Evolutionary conservation across 1,140 invertebrate genomes (phyloP), one percentile per base, ranked within the genome.

Genomic region (Plodia interpunctella): DNA sequence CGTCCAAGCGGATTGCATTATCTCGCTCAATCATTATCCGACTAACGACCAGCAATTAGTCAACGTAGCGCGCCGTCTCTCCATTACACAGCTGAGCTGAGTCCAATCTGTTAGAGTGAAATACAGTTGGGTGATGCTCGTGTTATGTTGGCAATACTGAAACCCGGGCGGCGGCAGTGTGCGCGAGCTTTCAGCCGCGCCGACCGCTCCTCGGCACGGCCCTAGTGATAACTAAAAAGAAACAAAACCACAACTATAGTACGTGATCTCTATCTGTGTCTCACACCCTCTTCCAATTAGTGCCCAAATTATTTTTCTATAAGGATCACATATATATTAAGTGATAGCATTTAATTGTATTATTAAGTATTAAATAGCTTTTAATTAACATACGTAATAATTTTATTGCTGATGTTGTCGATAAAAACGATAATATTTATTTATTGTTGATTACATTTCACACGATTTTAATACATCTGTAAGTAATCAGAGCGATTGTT

Each of bases 91-190:
- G 21, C 21, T 25, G 32, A 25, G 21, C 21, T 25, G 32, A 13
- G 9, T 9, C 4, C 32, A 35, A 35, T 35, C 32, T 35, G 32
- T 35, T 35, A 35, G 9, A 35, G 32, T 13, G 50, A 51, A 62
- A 59, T 62, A 66, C 64, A 18, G 57, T 30, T 32, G 56, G 18
- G n/a, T 32, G 25, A 50, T 57, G 51, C 20, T 17, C 4, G 51
- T 13, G 15, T 15, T 44, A 53, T 25, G 60, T 55, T 69, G 77
- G 80, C 72, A 84, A 80, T 74, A 77, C 72, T 20, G 56, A 58
- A 17, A 65, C 78, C 80, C 83, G 83, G 83, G 80, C 78, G 74
- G 75, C 77, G 83, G 75, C 83, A 88, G 85, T 88, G 70, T 80
- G 77, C 83, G 83, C 85, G 80, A 83, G 74, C 66, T 74, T 57